phyloP scores from a whole-genome alignment of 1,140 invertebrate genomes.

The Hylaeus anthracinus region DNA sequence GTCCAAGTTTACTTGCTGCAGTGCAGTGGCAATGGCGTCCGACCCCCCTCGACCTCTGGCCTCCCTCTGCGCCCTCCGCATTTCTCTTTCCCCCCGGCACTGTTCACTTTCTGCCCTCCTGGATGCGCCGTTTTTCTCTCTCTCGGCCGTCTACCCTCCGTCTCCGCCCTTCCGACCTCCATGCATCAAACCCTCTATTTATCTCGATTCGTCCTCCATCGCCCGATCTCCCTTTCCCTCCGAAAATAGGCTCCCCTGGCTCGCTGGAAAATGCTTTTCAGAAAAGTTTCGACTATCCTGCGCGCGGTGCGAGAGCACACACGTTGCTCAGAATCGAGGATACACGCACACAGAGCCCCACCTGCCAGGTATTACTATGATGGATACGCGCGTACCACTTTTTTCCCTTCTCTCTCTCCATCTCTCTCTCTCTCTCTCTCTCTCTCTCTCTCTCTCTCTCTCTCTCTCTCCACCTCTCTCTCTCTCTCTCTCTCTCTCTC shows the following conservation, averaged over 20 bases:
- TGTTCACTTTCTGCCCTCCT: conserved; percentile 40
- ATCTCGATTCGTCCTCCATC: conserved; percentile 18
- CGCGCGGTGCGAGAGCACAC: not conserved
- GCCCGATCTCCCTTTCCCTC: not conserved
- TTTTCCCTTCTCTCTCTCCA: conserved; percentile 28
- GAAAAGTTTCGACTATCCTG: conserved; percentile 55
- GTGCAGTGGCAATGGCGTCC: too few relatives aligned
- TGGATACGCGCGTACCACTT: conserved; percentile 65
- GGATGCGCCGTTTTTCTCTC: not conserved
- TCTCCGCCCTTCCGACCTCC: not conserved
- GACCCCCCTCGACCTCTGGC: too few relatives aligned
- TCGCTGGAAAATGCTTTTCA: conserved; percentile 57
- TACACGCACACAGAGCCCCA: not conserved
- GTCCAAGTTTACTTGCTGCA: too few relatives aligned
- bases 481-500: too few relatives aligned
- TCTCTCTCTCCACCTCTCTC: too few relatives aligned
- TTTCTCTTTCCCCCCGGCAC: conserved; percentile 24
- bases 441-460: too few relatives aligned
- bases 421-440: too few relatives aligned
- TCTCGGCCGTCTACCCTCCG: not conserved
- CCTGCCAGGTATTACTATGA: conserved; percentile 67
- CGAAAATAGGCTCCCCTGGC: conserved; percentile 57
- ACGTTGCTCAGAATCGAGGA: not conserved
- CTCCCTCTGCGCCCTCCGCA: too few relatives aligned
- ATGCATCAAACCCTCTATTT: conserved; percentile 1